A percentile compares a stretch with the other conserved stretches of the same genome.
Conservation (phyloP, 2,113 vertebrate genomes). For the Cromileptes altivelis region DNA sequence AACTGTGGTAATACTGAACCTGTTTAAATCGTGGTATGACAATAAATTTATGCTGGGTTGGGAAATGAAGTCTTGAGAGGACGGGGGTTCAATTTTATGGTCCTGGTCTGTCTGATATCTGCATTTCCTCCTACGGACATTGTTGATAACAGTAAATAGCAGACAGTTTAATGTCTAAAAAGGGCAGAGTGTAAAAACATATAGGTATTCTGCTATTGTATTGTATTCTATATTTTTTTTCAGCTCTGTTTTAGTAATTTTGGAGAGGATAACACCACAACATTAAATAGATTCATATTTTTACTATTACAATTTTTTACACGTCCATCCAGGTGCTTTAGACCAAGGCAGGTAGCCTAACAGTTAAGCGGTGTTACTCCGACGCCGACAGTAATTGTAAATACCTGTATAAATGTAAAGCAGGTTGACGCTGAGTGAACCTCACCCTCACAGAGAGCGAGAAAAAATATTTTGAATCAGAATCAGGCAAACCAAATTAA, state of each 20-base stretch:
- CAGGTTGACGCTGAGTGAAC: slow-evolving; percentile 46
- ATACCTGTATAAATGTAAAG: slow-evolving; percentile 75
- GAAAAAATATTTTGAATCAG: slow-evolving; percentile 68
- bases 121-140: slow-evolving; percentile 13
- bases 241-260: background rate
- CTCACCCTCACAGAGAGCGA: slow-evolving; percentile 32
- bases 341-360: background rate
- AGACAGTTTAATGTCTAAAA: slow-evolving; percentile 5
- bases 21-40: slow-evolving; percentile 11
- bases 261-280: background rate
- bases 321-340: background rate
- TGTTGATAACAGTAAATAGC: background rate
- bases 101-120: background rate
- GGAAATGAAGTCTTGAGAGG: slow-evolving; percentile 1
- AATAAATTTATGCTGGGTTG: slow-evolving; percentile 3
- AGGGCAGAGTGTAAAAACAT: background rate
- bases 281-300: slow-evolving; percentile 1
- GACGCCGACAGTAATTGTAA: slow-evolving; percentile 26
- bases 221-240: too few relatives aligned
- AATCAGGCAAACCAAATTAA: slow-evolving; percentile 79
- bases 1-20: background rate
- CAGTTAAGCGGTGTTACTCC: background rate
- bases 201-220: background rate
- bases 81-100: background rate
- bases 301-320: background rate